phyloP scores from a whole-genome alignment of 2,113 vertebrate genomes.

The Potamarius usumacintae region DNA sequence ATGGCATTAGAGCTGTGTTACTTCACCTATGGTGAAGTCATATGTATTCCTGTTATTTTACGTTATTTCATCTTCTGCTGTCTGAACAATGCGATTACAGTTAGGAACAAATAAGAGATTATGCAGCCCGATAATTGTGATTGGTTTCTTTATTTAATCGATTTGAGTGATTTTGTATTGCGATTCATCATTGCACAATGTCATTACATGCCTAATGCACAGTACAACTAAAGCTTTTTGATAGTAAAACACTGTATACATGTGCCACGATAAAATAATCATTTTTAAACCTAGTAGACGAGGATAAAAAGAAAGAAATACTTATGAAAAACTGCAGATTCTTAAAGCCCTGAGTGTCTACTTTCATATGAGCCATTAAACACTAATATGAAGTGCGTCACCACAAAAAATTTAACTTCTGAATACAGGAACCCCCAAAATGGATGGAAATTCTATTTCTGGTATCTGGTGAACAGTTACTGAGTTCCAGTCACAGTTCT shows the following conservation, averaged over 20 bases:
- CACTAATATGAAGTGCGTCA: not conserved
- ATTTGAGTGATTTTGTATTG: too few relatives aligned
- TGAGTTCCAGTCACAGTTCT: too few relatives aligned
- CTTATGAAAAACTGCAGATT: not conserved
- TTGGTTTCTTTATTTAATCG: too few relatives aligned
- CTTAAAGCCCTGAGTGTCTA: not conserved
- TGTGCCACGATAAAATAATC: not conserved
- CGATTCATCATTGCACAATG: too few relatives aligned
- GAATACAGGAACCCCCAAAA: not conserved
- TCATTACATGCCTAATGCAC: not conserved
- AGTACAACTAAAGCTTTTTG: not conserved
- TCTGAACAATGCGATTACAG: too few relatives aligned
- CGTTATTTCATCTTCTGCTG: too few relatives aligned
- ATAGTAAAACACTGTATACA: not conserved
- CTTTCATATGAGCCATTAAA: not conserved
- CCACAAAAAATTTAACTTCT: not conserved
- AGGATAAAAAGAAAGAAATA: not conserved
- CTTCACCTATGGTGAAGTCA: too few relatives aligned
- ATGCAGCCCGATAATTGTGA: too few relatives aligned
- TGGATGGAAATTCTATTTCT: not conserved
- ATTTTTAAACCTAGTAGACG: not conserved
- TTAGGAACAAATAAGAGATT: too few relatives aligned
- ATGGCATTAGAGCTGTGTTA: too few relatives aligned
- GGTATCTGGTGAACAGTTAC: not conserved
- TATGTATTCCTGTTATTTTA: too few relatives aligned